These are phyloP conservation scores for Melanchra persicariae DNA, from an alignment of 2,888 invertebrate species.

Conservation along the genomic window DNA sequence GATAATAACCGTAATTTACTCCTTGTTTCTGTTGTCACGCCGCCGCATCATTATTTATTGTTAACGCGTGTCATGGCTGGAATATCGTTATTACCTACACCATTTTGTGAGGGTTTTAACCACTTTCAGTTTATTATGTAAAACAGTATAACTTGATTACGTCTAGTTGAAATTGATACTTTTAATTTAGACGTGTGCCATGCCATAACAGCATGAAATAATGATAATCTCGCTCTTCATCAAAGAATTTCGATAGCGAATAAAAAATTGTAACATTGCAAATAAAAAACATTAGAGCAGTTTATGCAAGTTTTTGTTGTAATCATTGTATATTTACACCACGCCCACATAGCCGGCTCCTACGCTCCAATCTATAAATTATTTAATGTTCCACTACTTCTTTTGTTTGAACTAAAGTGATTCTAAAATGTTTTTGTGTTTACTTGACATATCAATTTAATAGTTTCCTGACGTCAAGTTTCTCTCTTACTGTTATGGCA, in stretches of 20 bases:
- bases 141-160: background rate
- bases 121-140: background rate
- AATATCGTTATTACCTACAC: slow-evolving; percentile 32
- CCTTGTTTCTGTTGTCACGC: slow-evolving; percentile 72
- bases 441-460: slow-evolving; percentile 20
- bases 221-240: background rate
- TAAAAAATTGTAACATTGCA: slow-evolving; percentile 25
- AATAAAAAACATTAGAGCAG: slow-evolving; percentile 44
- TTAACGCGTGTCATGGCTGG: slow-evolving; percentile 47
- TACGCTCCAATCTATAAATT: slow-evolving; percentile 65
- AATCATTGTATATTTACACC: slow-evolving; percentile 72
- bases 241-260: slow-evolving; percentile 1
- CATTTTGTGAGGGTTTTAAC: slow-evolving; percentile 12
- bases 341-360: slow-evolving; percentile 74
- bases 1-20: slow-evolving; percentile 75
- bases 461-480: background rate
- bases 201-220: background rate
- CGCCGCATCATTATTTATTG: slow-evolving; percentile 53
- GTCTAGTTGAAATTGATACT: background rate
- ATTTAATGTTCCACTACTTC: slow-evolving; percentile 69
- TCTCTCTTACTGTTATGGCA: background rate
- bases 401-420: slow-evolving; percentile 53
- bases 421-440: slow-evolving; percentile 33
- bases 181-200: background rate
- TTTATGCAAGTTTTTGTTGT: slow-evolving; percentile 56